These are phyloP conservation scores for Petrocephalus schoutedeni DNA, from an alignment of 2,797 vertebrate species.

Conservation along the genomic window DNA sequence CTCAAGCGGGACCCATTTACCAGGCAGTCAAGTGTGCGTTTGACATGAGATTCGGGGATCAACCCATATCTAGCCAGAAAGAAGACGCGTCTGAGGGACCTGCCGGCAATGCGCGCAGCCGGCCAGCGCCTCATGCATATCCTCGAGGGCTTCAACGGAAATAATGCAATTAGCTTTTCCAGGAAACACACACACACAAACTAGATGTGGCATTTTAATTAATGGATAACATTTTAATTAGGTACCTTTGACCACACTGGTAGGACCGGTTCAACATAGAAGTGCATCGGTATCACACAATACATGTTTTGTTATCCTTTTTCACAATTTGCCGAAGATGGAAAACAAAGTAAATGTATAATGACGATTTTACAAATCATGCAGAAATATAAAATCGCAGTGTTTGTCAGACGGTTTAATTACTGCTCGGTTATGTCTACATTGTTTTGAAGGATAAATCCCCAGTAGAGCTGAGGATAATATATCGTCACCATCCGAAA, in stretches of 20 bases:
- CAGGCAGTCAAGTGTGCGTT: neutral
- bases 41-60: neutral
- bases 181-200: conserved; percentile 24
- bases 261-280: conserved; percentile 16
- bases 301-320: neutral
- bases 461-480: neutral
- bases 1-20: neutral
- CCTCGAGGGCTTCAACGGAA: conserved; percentile 25
- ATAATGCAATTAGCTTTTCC: conserved; percentile 31
- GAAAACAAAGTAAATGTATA: neutral
- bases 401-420: neutral
- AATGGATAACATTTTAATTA: conserved; percentile 29
- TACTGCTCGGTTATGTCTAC: neutral
- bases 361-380: neutral
- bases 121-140: conserved; percentile 29
- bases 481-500: neutral
- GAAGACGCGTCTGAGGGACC: neutral
- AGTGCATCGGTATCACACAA: neutral
- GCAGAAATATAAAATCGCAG: neutral
- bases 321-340: neutral
- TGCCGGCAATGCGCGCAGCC: neutral
- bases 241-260: conserved; percentile 22
- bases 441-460: neutral
- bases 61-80: neutral
- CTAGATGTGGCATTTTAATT: conserved; percentile 33